These are phyloP conservation scores for Calosoma granatense DNA, from an alignment of 1,140 invertebrate genomes.

Conservation along the genomic window DNA sequence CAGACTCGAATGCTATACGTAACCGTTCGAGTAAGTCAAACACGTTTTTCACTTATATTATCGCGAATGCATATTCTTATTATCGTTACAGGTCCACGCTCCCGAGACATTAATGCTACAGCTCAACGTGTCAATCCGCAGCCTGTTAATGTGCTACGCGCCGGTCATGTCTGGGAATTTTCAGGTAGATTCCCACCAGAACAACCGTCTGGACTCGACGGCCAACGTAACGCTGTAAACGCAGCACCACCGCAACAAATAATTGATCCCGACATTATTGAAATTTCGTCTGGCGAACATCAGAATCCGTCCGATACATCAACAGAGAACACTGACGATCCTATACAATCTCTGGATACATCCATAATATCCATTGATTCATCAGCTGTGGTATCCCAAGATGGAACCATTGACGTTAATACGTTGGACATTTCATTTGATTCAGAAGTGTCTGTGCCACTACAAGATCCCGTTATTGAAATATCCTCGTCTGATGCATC, in stretches of 20 bases:
- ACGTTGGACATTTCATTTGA: neutral
- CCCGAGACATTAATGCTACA: too few relatives aligned
- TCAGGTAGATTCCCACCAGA: neutral
- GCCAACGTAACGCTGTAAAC: too few relatives aligned
- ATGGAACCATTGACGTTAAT: neutral
- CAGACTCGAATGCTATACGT: too few relatives aligned
- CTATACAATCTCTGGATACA: neutral
- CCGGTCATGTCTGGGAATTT: neutral
- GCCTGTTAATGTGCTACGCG: neutral
- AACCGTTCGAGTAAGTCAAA: too few relatives aligned
- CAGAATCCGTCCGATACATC: constrained; percentile 4
- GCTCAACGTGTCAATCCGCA: neutral
- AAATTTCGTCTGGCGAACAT: too few relatives aligned
- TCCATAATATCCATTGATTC: neutral
- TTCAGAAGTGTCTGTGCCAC: constrained; percentile 12
- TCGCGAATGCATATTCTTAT: too few relatives aligned
- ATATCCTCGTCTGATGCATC: constrained; percentile 8
- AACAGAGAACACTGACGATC: neutral
- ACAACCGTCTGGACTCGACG: neutral
- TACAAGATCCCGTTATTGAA: constrained; percentile 11
- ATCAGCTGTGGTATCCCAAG: neutral
- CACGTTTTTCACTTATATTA: too few relatives aligned
- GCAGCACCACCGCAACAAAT: too few relatives aligned
- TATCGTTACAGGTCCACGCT: too few relatives aligned
- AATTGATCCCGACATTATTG: too few relatives aligned